phyloP scores from a whole-genome alignment of 2,797 vertebrate species.

The Clarias laeviceps region DNA sequence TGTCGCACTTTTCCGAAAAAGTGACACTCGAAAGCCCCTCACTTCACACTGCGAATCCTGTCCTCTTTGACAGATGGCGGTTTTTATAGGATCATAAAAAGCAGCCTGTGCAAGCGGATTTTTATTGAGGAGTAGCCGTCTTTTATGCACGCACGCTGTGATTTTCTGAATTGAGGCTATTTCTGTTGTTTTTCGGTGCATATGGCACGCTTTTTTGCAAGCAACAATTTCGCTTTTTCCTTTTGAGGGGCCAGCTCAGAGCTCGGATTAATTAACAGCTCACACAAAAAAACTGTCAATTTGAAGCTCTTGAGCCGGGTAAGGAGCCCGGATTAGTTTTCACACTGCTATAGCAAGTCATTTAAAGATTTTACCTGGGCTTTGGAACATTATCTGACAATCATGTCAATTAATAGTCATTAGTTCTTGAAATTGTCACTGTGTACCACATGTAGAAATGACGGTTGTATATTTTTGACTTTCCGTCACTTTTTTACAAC shows the following conservation, averaged over 20 bases:
- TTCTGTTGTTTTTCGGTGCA: constrained; percentile 7
- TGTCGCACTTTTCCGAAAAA: constrained; percentile 23
- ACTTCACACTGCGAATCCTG: constrained; percentile 39
- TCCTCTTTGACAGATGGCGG: constrained; percentile 57
- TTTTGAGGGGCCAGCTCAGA: constrained; percentile 8
- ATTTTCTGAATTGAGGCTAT: constrained; percentile 21
- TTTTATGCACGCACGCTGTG: constrained; percentile 34
- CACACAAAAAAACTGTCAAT: background rate
- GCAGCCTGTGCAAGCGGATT: constrained; percentile 36
- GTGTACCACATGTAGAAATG: background rate
- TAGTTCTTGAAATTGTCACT: background rate
- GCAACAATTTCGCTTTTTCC: background rate
- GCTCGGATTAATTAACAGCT: background rate
- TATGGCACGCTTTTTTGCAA: constrained; percentile 20
- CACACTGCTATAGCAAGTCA: background rate
- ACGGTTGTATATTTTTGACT: background rate
- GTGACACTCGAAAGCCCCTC: constrained; percentile 47
- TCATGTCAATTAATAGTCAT: no score
- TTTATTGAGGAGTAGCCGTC: constrained; percentile 50
- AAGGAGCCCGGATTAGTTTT: background rate
- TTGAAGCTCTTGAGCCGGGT: background rate
- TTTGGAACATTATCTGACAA: background rate
- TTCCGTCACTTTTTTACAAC: background rate
- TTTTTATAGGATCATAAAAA: constrained; percentile 60
- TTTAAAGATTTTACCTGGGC: background rate